Conservation (phyloP, 30 jellyfish, hydroid and myxozoan species). For the Turritopsis rubra region DNA sequence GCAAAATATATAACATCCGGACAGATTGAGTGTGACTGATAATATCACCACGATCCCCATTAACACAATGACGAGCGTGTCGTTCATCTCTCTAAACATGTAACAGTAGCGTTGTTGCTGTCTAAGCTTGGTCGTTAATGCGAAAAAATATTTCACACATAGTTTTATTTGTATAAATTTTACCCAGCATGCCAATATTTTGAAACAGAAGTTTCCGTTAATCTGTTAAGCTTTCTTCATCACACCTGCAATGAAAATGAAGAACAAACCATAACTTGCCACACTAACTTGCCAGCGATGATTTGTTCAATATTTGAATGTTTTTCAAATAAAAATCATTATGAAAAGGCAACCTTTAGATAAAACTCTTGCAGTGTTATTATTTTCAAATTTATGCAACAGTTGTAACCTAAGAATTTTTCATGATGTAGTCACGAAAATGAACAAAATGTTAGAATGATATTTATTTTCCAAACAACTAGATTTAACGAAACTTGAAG, state of each 20-base stretch:
- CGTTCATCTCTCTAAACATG: background rate
- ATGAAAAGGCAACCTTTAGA: no score
- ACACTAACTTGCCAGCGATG: background rate
- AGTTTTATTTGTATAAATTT: background rate
- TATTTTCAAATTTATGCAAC: no score
- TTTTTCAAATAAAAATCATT: background rate
- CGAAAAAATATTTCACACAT: no score
- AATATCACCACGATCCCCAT: background rate
- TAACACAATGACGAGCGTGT: background rate
- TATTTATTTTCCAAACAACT: no score
- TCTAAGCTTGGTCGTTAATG: no score
- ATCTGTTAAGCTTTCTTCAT: background rate
- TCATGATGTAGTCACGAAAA: no score
- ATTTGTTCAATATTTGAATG: no score
- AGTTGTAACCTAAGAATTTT: no score
- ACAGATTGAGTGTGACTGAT: background rate
- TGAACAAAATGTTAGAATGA: no score
- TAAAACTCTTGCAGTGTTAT: no score
- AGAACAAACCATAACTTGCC: background rate
- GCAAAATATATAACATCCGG: background rate
- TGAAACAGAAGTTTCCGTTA: background rate
- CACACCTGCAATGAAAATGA: background rate
- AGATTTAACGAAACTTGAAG: no score
- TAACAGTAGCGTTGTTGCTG: background rate
- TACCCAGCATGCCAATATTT: background rate